phyloP scores from a whole-genome alignment of 2,797 vertebrate species.

The Fistularia commersonii region DNA sequence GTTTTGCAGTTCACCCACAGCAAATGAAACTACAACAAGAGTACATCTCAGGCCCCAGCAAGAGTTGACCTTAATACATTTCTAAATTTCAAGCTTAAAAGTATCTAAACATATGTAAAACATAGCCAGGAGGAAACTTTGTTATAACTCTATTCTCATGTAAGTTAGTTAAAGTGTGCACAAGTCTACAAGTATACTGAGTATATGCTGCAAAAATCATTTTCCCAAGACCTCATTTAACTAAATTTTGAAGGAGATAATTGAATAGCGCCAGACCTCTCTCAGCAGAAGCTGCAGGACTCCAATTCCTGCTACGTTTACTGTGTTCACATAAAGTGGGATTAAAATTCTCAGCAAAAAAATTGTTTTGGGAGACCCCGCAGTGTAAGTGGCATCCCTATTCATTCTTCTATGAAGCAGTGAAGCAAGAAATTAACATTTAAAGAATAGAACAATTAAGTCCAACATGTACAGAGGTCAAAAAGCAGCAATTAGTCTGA shows the following conservation, averaged over 20 bases:
- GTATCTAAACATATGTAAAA: neutral
- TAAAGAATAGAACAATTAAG: constrained; percentile 56
- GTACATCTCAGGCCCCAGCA: constrained; percentile 31
- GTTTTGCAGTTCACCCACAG: constrained; percentile 36
- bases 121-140: neutral
- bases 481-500: constrained; percentile 53
- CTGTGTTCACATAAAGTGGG: no score
- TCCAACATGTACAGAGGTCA: constrained; percentile 41
- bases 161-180: no score
- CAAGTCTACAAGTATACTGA: no score
- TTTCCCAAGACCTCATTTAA: no score
- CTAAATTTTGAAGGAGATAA: no score
- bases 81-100: neutral
- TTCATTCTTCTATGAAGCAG: constrained; percentile 18
- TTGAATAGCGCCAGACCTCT: no score
- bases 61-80: constrained; percentile 25
- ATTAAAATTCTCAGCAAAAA: no score
- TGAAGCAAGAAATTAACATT: constrained; percentile 28
- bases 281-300: constrained; percentile 22
- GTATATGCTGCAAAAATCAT: no score
- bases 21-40: constrained; percentile 36
- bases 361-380: constrained; percentile 5
- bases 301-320: neutral
- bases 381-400: constrained; percentile 7
- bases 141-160: neutral